phyloP scores from a whole-genome alignment of 2,888 invertebrate genomes.

The Lathronympha strigana region DNA sequence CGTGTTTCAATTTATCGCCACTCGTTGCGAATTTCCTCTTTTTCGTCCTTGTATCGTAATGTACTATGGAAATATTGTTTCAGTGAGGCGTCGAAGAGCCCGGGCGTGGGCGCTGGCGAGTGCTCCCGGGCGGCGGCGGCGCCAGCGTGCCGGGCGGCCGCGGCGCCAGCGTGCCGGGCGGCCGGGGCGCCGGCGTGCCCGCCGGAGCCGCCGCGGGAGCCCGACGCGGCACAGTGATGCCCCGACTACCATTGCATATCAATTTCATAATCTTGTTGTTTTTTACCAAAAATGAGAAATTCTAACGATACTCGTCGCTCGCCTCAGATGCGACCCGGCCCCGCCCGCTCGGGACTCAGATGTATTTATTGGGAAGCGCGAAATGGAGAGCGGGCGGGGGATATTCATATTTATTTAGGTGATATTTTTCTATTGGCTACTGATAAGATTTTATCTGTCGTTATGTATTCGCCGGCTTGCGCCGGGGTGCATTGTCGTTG shows the following conservation, averaged over 20 bases:
- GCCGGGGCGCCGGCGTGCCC: conserved; percentile 44
- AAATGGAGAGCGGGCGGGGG: conserved; percentile 61
- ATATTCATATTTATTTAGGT: conserved; percentile 83
- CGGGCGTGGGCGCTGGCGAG: conserved; percentile 40
- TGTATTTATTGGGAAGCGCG: conserved; percentile 55
- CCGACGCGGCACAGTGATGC: conserved; percentile 67
- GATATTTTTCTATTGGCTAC: conserved; percentile 85
- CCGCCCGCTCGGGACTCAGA: conserved; percentile 48
- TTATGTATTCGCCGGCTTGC: conserved; percentile 70
- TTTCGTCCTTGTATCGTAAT: no score
- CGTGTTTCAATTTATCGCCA: no score
- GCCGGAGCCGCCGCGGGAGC: conserved; percentile 55
- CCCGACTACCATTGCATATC: conserved; percentile 63
- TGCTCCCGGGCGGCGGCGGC: conserved; percentile 43
- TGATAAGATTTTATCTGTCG: conserved; percentile 79
- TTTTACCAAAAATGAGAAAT: conserved; percentile 76
- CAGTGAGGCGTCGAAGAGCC: conserved; percentile 66
- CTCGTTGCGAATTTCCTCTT: no score
- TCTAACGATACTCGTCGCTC: conserved; percentile 55
- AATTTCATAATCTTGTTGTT: conserved; percentile 76
- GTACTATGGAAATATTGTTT: no score
- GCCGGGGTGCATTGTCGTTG: conserved; percentile 68
- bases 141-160: conserved; percentile 40
- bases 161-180: conserved; percentile 33
- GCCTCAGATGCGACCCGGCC: conserved; percentile 49